Percentiles rank a stretch among this genome's conserved stretches.
Conservation (phyloP, 1,140 invertebrate species). For the Drosophila orena region DNA sequence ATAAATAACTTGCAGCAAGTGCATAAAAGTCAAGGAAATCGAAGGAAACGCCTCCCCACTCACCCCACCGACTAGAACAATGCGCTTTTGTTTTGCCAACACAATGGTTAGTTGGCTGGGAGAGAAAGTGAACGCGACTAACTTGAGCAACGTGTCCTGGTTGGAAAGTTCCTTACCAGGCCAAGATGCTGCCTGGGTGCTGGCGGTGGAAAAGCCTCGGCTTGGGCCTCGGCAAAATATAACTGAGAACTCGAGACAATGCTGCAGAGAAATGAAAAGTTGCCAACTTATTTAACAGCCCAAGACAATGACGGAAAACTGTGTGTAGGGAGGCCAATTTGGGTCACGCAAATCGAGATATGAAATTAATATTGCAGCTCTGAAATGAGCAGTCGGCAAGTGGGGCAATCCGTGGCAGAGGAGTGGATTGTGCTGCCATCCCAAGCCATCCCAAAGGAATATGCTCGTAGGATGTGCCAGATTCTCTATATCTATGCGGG, state of each 20-base stretch:
- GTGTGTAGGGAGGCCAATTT: slow-evolving; percentile 58
- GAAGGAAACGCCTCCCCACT: slow-evolving; percentile 53
- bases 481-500: too few relatives aligned
- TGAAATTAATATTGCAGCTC: slow-evolving; percentile 50
- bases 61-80: slow-evolving; percentile 55
- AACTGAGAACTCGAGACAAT: slow-evolving; percentile 61
- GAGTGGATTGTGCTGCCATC: not conserved
- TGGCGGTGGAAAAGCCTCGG: slow-evolving; percentile 28
- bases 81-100: slow-evolving; percentile 75
- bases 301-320: slow-evolving; percentile 50
- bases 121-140: slow-evolving; percentile 51
- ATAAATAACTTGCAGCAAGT: slow-evolving; percentile 81
- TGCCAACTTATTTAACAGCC: slow-evolving; percentile 59
- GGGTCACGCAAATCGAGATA: slow-evolving; percentile 61
- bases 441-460: not conserved
- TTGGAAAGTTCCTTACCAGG: slow-evolving; percentile 20
- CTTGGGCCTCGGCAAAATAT: slow-evolving; percentile 19
- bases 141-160: slow-evolving; percentile 65
- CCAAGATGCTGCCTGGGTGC: slow-evolving; percentile 39
- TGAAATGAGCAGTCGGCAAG: slow-evolving; percentile 31
- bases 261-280: slow-evolving; percentile 72
- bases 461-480: too few relatives aligned
- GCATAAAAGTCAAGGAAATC: slow-evolving; percentile 83
- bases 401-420: slow-evolving; percentile 13
- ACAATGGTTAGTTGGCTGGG: slow-evolving; percentile 48